Base-by-base conservation (phyloP, 2,113 vertebrate species). In the Scopus umbretta region DNA sequence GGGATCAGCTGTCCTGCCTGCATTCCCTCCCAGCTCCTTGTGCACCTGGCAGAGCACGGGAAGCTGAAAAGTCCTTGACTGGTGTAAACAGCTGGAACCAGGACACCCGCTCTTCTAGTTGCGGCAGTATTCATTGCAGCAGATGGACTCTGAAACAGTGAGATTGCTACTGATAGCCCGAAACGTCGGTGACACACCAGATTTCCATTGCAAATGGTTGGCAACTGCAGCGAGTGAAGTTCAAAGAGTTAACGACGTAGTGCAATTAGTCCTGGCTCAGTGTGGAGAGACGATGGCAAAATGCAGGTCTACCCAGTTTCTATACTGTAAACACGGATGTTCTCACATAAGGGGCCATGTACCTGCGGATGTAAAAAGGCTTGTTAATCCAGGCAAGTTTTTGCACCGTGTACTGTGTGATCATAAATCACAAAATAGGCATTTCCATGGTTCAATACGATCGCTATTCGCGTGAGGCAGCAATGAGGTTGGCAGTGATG, bases 361-460 rank as follows among this genome's bases (percentile, higher is more conserved):
- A 6, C 36, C 61, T 32, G 10, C 10, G 5, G 17, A 10, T 67
- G 34, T 53, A 22, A 52, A 61, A 53, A 76, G 17, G 11, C 30
- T 47, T 43, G 10, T 32, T 61, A 45, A 26, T 50, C 32, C 7
- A 22, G 40, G 22, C 16, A 36, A 0, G 10, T 26, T 49, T 71
- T 59, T 61, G 63, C 38, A 34, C 59, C 38, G 32, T 23, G 45
- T 5, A 3, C 15, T 71, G 21, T 19, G 21, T 23, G 42, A 20
- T 34, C 34, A 8, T 81, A 66, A 68, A 68, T 62, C 72, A 52
- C 36, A 14, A 50, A 56, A 62, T 26, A 21, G 67, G 14, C 32
- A 17, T 90, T 80, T 42, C 45, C 22, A 4, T 19, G 9, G 22
- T 27, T 67, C 1, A 0, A 1, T 29, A 15, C 61, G 26, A 20